phyloP scores from a whole-genome alignment of 2,797 vertebrate species.

The Babyrousa celebensis region DNA sequence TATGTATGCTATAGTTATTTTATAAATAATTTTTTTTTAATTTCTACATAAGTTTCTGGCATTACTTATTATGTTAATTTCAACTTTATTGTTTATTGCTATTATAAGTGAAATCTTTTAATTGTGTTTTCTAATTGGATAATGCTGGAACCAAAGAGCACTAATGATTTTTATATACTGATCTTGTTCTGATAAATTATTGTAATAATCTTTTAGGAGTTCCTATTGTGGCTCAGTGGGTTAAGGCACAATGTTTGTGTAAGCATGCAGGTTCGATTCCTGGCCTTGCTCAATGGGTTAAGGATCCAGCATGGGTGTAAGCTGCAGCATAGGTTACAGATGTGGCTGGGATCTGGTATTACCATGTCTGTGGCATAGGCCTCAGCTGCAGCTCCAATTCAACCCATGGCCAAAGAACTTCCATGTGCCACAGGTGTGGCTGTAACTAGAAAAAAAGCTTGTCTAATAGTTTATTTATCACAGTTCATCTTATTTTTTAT shows the following conservation, averaged over 20 bases:
- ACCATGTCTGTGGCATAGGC: too few species aligned
- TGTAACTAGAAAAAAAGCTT: too few species aligned
- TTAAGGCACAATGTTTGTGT: too few species aligned
- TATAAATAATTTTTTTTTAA: slow-evolving; percentile 46
- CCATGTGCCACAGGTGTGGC: too few species aligned
- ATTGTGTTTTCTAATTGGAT: slow-evolving; percentile 8
- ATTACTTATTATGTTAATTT: slow-evolving; percentile 34
- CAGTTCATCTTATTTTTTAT: slow-evolving; percentile 1
- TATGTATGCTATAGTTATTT: not conserved
- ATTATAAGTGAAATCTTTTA: slow-evolving; percentile 44
- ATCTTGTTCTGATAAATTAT: slow-evolving; percentile 39
- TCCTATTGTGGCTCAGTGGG: too few species aligned
- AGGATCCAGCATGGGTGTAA: too few species aligned
- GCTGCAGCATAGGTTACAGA: too few species aligned
- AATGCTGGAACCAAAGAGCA: not conserved
- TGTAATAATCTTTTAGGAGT: not conserved
- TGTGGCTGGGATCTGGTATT: too few species aligned
- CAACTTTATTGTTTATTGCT: not conserved
- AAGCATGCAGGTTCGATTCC: too few species aligned
- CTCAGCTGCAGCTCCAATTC: too few species aligned
- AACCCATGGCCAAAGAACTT: too few species aligned
- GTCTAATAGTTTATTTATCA: slow-evolving; percentile 16
- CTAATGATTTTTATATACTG: not conserved
- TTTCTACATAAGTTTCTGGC: not conserved
- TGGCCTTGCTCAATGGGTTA: too few species aligned